phyloP scores from a whole-genome alignment of 2,888 invertebrate genomes.

The Tiliacea citrago region DNA sequence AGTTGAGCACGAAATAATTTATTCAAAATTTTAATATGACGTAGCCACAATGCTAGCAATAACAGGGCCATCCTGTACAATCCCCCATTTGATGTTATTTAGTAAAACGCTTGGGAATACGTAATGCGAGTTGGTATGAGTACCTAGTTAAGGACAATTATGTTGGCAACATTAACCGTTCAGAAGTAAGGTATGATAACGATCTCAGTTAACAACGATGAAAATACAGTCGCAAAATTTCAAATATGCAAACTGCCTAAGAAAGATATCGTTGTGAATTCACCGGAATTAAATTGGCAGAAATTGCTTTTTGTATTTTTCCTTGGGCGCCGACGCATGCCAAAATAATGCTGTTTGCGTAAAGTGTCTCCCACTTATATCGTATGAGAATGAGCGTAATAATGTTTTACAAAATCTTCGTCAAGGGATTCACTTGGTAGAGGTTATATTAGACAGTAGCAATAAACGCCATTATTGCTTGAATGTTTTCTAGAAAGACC shows the following conservation, averaged over 20 bases:
- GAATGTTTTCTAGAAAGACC: conserved; percentile 17
- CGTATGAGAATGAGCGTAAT: conserved; percentile 29
- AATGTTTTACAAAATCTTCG: conserved; percentile 40
- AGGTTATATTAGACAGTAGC: conserved; percentile 10
- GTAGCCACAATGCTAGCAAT: conserved; percentile 71
- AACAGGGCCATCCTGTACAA: conserved; percentile 66
- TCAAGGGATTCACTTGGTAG: conserved; percentile 31
- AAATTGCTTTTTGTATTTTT: conserved; percentile 61
- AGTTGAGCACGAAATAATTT: conserved; percentile 77
- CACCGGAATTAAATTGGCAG: conserved; percentile 55
- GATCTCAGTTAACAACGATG: conserved; percentile 51
- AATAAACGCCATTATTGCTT: conserved; percentile 18
- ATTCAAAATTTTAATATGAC: conserved; percentile 82
- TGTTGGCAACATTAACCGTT: conserved; percentile 61
- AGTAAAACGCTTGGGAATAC: conserved; percentile 63
- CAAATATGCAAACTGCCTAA: conserved; percentile 60
- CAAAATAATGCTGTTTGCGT: conserved; percentile 33
- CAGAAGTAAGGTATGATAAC: conserved; percentile 61
- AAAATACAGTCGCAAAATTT: conserved; percentile 60
- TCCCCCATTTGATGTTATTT: conserved; percentile 68
- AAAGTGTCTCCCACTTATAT: conserved; percentile 40
- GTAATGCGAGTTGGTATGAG: conserved; percentile 57
- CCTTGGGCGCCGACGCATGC: conserved; percentile 41
- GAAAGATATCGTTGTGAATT: conserved; percentile 48
- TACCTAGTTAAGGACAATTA: conserved; percentile 64